Base-by-base conservation (phyloP, 2,888 invertebrate species). In the Rotaria magnacalcarata region DNA sequence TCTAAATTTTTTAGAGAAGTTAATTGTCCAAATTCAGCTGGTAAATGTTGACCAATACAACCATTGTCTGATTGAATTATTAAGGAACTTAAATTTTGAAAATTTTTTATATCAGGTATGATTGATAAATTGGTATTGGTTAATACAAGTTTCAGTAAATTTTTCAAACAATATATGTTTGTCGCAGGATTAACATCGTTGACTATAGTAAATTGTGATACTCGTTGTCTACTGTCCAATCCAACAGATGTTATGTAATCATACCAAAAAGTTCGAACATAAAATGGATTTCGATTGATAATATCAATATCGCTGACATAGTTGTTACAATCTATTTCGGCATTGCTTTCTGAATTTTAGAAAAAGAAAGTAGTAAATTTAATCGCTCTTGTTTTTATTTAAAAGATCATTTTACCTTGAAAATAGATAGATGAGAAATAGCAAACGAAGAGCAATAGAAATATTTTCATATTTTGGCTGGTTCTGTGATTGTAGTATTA, bases 131-230 rank as follows among this genome's bases (percentile, higher is more conserved):
- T 60, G 3, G 60, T 60, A 27, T 60, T 60, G 7, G n/a, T 11
- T 8, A 60, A 24, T 60, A 7, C 7, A 24, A 60, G 60, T 5
- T 24, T 60, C n/a, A 7, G 24, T 60, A 60, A 60, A 60, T 24
- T 60, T 60, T 60, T 60, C 60, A 60, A 60, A 60, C 60, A 60
- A n/a, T n/a, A 24, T n/a, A 60, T 60, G n/a, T 24, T 60, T 60
- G n/a, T n/a, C 7, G 60, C n/a, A n/a, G 60, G 60, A 60, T 60
- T 60, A n/a, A 7, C n/a, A 60, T 60, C n/a, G 11, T 60, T 60
- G 7, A 8, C 8, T n/a, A 60, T 60, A 6, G 2, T n/a, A 60
- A 60, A 60, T 3, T 2, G 10, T n/a, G 60, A 11, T 24, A 60
- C 14, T 24, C n/a, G 3, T 10, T 10, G 10, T n/a, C 3, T 27